Percentiles rank a stretch among this genome's conserved stretches.
Evolutionary conservation across 1,140 invertebrate genomes (phyloP).

Genomic region (Drosophila melanogaster): DNA sequence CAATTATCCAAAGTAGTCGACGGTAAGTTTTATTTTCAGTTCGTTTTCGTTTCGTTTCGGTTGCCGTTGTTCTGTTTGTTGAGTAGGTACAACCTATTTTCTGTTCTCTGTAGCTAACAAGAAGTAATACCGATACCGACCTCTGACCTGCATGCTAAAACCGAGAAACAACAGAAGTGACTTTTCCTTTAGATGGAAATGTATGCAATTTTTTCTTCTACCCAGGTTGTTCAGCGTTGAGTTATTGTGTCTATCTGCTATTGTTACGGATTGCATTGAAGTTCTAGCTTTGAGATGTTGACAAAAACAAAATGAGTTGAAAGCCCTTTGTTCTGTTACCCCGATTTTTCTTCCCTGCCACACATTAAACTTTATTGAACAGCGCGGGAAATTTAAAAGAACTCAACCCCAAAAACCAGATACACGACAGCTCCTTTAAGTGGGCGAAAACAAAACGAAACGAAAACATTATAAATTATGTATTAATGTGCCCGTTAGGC

Average conservation of each 20-base stretch:
- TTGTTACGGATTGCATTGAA: slow-evolving; percentile 28
- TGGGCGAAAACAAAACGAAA: slow-evolving; percentile 61
- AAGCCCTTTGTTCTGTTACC: slow-evolving; percentile 19
- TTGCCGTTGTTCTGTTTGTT: slow-evolving; percentile 30
- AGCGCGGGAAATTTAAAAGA: slow-evolving; percentile 16
- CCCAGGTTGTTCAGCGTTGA: slow-evolving; percentile 10
- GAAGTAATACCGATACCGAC: slow-evolving; percentile 30
- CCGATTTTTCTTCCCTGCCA: not conserved
- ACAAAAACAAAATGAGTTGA: slow-evolving; percentile 22
- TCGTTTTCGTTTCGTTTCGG: slow-evolving; percentile 20
- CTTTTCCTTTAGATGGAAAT: slow-evolving; percentile 27
- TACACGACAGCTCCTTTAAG: slow-evolving; percentile 45
- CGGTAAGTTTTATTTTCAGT: slow-evolving; percentile 81
- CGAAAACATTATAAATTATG: slow-evolving; percentile 84
- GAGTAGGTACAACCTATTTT: slow-evolving; percentile 27
- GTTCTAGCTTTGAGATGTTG: slow-evolving; percentile 36
- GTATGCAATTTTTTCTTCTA: slow-evolving; percentile 24
- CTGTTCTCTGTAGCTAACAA: slow-evolving; percentile 50
- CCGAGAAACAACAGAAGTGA: slow-evolving; percentile 19
- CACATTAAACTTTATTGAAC: slow-evolving; percentile 24
- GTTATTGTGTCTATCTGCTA: slow-evolving; percentile 6
- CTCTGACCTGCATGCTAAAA: slow-evolving; percentile 61
- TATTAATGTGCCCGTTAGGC: slow-evolving; percentile 81
- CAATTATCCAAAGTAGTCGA: slow-evolving; percentile 85
- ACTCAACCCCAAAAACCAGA: slow-evolving; percentile 3